Percentiles rank a stretch among this genome's conserved stretches.
phyloP scores from a whole-genome alignment of 2,888 invertebrate species.

The Volucella inflata region DNA sequence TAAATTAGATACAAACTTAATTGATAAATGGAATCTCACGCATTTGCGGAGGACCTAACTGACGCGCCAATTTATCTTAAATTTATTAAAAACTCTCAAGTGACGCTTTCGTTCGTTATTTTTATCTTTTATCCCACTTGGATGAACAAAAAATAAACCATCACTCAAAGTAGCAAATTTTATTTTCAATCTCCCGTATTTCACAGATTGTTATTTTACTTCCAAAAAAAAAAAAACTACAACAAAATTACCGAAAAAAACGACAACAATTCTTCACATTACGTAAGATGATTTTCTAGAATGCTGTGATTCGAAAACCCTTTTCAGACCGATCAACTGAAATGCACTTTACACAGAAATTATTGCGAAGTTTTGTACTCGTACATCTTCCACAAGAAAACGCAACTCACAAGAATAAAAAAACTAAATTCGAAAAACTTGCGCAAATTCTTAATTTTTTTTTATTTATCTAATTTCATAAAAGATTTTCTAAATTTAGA shows the following conservation, averaged over 20 bases:
- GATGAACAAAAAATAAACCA: conserved; percentile 2
- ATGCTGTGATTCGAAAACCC: conserved; percentile 14
- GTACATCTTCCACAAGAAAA: conserved; percentile 34
- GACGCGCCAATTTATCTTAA: too few species aligned
- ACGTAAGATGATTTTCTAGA: conserved; percentile 51
- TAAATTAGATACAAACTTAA: too few species aligned
- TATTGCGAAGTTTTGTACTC: conserved; percentile 43
- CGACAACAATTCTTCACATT: conserved; percentile 4
- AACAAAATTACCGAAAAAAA: conserved; percentile 14
- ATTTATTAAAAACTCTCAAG: too few species aligned
- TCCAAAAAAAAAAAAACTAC: conserved; percentile 26
- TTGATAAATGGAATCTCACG: too few species aligned
- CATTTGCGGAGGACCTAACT: too few species aligned
- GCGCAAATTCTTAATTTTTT: conserved; percentile 45
- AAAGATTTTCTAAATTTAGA: conserved; percentile 70
- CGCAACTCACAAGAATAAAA: neutral
- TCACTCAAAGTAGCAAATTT: conserved; percentile 52
- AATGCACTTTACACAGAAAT: conserved; percentile 46
- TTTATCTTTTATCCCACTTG: conserved; percentile 52
- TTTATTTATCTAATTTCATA: conserved; percentile 46
- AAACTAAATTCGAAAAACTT: conserved; percentile 21
- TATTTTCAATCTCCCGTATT: conserved; percentile 54
- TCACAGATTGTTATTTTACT: conserved; percentile 28
- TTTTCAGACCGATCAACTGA: conserved; percentile 49
- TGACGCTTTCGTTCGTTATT: conserved; percentile 25